Base-by-base conservation (phyloP, 2,888 invertebrate species). In the Pollenia amentaria region DNA sequence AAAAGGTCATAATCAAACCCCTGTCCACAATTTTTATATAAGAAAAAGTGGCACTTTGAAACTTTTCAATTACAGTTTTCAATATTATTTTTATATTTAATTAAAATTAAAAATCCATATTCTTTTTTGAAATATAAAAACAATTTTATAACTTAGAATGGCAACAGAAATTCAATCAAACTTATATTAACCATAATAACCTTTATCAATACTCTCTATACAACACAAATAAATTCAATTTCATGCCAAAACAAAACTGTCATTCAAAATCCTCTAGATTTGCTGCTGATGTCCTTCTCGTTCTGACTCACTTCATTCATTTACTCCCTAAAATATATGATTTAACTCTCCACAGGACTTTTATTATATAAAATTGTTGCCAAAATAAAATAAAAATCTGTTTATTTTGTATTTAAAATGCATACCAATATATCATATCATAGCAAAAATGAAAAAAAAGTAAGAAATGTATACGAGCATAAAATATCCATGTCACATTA, bases 401-500 rank as follows among this genome's bases (percentile, higher is more conserved):
- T 29, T 3, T 29, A 29, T 29, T 29, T 6, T 3, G 14, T 16
- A 72, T 40, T 40, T 12, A 16, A 11, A 46, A 21, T 51, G 29
- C 44, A 79, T 78, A 65, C 69, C 78, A 16, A 65, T 60, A 83
- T 60, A 83, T 60, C n/a, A 87, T 79, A 78, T 80, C 51, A 73
- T 65, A 21, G 10, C 21, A 38, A 70, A 46, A 46, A 65, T 44
- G 40, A 60, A 57, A 18, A 46, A 75, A 83, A 76, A 42, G 11
- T 14, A 38, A n/a, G 40, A 62, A 51, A 48, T 67, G 12, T 62
- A 40, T 12, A 21, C 21, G 72, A 40, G 72, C 55, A 72, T 75
- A 48, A 64, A 79, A 69, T 81, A 65, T 85, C 65, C 67, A 82
- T 79, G 64, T 82, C 88, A 86, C 88, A 90, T 90, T 90, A 90